Evolutionary conservation across 2,888 invertebrate genomes (phyloP), one percentile per base, ranked within the genome.

Genomic region (Ptychoptera albimana): DNA sequence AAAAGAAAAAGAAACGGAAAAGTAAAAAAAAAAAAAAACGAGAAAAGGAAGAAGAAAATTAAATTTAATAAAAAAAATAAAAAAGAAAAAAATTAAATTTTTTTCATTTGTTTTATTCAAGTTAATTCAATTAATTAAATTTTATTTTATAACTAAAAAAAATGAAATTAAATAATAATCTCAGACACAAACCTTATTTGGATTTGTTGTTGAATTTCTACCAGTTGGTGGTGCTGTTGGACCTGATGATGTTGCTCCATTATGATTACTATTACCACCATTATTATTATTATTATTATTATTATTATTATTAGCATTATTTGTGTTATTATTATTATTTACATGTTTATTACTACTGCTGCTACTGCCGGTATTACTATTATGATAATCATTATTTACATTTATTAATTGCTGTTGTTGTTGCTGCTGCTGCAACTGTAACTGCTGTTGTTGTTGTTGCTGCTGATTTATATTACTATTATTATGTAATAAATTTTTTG

Each of bases 271-370:
- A 43, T 43, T 42, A 23, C 30, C 39, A 16, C 31, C 39, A 39
- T 29, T 43, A 31, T 32, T 39, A 39, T 39, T 39, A 15, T 35
- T 36, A 39, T 44, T 38, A 11, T 44, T 37, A 8, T 44, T 38
- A 11, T 44, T 37, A 7, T 15, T 44, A 30, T n/a, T 12, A 39
- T 23, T 23, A 13, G 23, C 23, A 39, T 39, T 13, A 14, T 15
- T 15, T 34, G 34, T 42, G 15, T 14, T 16, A 46, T 49, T 55
- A 14, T 58, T 57, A 50, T 58, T 63, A 43, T 58, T 56, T 50
- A 61, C 63, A 16, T 23, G 23, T 23, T 23, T 23, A 23, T 23
- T 23, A 23, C 32, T 34, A 32, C 23, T 39, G n/a, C 7, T 23
- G 23, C 23, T 23, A 7, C 23, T 34, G 8, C 37, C 29, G n/a